Base-by-base conservation (phyloP, 1,140 invertebrate species). In the Armadillidium nasatum region DNA sequence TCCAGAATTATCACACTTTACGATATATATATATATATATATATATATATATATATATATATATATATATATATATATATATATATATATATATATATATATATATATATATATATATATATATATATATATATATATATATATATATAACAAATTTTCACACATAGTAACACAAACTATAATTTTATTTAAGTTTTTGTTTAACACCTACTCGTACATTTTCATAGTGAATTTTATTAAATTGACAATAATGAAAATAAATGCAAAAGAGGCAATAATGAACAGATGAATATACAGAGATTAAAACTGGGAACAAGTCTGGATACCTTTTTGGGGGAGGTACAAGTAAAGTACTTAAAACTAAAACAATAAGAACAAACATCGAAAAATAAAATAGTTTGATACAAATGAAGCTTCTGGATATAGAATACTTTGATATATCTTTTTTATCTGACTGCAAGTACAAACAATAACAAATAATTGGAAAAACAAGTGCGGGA, bases 201-300 rank as follows among this genome's bases (percentile, higher is more conserved):
- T 33, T 33, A 6, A 1, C 33, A 33, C 33, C 6, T 6, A 33
- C 33, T 33, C 33, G 33, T 33, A 6, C 33, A 60, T 60, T 60
- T 15, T 60, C 50, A 60, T 15, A 60, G 7, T 60, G 50, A 60
- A 60, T 19, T 60, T 60, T 60, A 60, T 19, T 60, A 19, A 60
- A 60, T 7, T 60, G 50, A 60, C 50, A 60, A 79, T 89, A 89
- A 86, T 94, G 91, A 83, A 95, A 96, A 86, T 94, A 95, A 0
- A 91, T 44, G 77, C 91, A 89, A 84, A 97, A 97, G 9, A 89
- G 82, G 7, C 91, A 67, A 84, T 97, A 97, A 88, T 97, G 95
- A 4, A 83, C 83, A 86, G 91, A 97, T 66, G 91, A 93, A 86
- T 91, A 95, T 10, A 91, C 83, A 0, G 93, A 93, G 76, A 96